These are phyloP conservation scores for Drosophila longiperda DNA, from an alignment of 2,888 invertebrate genomes.

Conservation along the genomic window DNA sequence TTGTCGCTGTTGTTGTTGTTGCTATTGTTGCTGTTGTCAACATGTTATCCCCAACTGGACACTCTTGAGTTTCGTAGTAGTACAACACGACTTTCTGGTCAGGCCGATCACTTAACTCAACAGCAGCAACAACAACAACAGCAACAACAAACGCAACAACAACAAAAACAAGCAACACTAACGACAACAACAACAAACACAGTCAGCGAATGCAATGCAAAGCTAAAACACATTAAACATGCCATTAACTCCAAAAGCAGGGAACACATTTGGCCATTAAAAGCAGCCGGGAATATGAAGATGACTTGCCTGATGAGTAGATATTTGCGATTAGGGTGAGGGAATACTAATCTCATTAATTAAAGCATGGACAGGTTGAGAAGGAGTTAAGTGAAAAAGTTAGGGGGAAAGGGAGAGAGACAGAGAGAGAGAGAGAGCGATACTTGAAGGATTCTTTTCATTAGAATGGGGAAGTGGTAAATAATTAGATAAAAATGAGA, in stretches of 20 bases:
- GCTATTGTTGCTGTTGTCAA: constrained; percentile 48
- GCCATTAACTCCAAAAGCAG: constrained; percentile 33
- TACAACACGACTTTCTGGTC: constrained; percentile 27
- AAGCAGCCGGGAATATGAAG: constrained; percentile 33
- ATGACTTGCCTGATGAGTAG: neutral
- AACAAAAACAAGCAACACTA: constrained; percentile 7
- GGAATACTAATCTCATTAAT: neutral
- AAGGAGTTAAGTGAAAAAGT: neutral
- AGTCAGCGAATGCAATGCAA: constrained; percentile 20
- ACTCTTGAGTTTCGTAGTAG: constrained; percentile 22
- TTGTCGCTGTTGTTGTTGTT: constrained; percentile 37
- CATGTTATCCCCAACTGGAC: constrained; percentile 62
- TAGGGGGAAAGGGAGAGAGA: neutral
- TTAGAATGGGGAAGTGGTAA: neutral
- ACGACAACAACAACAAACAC: neutral
- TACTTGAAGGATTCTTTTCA: neutral
- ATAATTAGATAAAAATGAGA: neutral
- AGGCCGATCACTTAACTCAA: constrained; percentile 52
- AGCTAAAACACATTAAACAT: constrained; percentile 53
- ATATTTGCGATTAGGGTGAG: neutral
- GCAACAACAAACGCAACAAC: constrained; percentile 16
- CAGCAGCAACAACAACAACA: constrained; percentile 23
- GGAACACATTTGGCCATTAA: constrained; percentile 22
- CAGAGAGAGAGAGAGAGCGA: neutral
- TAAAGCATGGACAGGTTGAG: too few relatives aligned